A percentile compares a stretch with the other conserved stretches of the same genome.
Conservation (phyloP, 2,888 invertebrate genomes). For the Mesorhabditis sp. region DNA sequence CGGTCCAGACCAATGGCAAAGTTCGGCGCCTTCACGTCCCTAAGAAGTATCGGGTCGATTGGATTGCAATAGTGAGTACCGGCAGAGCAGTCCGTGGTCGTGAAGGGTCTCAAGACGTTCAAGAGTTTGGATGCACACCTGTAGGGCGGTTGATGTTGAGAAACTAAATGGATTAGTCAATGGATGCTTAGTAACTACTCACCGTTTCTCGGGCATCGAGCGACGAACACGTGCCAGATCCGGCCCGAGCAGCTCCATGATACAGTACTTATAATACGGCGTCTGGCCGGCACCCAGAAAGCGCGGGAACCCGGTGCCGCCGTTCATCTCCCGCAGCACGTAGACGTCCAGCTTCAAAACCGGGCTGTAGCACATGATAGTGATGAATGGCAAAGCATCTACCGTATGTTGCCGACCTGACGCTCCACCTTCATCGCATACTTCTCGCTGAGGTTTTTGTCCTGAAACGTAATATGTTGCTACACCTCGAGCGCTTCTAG, state of each 20-base stretch:
- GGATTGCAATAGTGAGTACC: conserved; percentile 11
- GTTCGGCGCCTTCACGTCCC: conserved; percentile 52
- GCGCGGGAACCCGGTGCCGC: conserved; percentile 37
- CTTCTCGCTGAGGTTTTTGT: conserved; percentile 17
- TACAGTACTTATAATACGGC: conserved; percentile 39
- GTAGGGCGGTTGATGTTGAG: conserved; percentile 38
- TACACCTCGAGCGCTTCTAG: neutral
- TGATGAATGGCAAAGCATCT: neutral
- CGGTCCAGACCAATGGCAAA: conserved; percentile 44
- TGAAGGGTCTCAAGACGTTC: conserved; percentile 43
- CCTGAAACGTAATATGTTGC: conserved; percentile 12
- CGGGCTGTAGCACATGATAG: conserved; percentile 22
- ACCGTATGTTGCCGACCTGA: conserved; percentile 34
- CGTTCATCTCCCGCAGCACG: conserved; percentile 37
- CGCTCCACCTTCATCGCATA: conserved; percentile 50
- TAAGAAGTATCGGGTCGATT: conserved; percentile 10
- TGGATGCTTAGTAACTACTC: neutral
- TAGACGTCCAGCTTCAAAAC: conserved; percentile 47
- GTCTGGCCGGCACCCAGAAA: conserved; percentile 42
- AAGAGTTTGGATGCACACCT: conserved; percentile 38
- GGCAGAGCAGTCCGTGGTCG: conserved; percentile 40
- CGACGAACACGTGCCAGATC: conserved; percentile 43
- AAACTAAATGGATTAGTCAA: conserved; percentile 21
- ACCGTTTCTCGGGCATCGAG: conserved; percentile 34
- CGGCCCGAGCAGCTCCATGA: conserved; percentile 49